These are phyloP conservation scores for Hypocryptadius cinnamomeus DNA, from an alignment of 2,113 vertebrate genomes.

Conservation along the genomic window DNA sequence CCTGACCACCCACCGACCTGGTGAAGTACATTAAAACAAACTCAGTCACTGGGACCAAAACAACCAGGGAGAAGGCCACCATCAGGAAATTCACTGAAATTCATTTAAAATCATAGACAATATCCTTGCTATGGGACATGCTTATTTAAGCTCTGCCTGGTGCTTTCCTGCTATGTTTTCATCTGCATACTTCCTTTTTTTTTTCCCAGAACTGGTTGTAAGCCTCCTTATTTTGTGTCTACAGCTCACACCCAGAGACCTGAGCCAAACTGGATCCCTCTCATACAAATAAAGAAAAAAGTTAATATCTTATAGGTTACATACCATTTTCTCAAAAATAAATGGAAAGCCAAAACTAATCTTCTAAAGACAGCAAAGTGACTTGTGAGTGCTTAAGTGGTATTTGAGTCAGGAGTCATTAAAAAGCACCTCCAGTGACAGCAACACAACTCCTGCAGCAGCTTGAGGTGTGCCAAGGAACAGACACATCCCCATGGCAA, in stretches of 20 bases:
- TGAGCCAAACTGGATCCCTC: neutral
- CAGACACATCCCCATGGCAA: accelerated
- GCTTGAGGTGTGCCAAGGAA: neutral
- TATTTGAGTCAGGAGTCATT: neutral
- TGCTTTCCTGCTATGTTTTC: neutral
- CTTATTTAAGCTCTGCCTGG: neutral
- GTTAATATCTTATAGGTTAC: neutral
- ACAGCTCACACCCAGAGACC: neutral
- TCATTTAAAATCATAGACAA: neutral
- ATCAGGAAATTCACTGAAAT: neutral
- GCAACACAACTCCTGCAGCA: neutral
- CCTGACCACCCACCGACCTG: neutral
- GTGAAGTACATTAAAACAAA: neutral
- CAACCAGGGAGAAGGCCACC: neutral
- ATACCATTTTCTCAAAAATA: neutral
- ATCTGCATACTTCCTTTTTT: neutral
- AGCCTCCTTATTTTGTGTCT: neutral
- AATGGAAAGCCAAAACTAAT: neutral
- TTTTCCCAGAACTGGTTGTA: neutral
- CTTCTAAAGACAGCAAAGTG: neutral
- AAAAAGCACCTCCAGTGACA: neutral
- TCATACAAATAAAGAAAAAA: neutral
- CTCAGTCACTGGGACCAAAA: neutral
- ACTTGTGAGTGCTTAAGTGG: neutral
- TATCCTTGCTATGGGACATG: neutral